phyloP scores from a whole-genome alignment of 2,113 vertebrate genomes.

The Natator depressus region DNA sequence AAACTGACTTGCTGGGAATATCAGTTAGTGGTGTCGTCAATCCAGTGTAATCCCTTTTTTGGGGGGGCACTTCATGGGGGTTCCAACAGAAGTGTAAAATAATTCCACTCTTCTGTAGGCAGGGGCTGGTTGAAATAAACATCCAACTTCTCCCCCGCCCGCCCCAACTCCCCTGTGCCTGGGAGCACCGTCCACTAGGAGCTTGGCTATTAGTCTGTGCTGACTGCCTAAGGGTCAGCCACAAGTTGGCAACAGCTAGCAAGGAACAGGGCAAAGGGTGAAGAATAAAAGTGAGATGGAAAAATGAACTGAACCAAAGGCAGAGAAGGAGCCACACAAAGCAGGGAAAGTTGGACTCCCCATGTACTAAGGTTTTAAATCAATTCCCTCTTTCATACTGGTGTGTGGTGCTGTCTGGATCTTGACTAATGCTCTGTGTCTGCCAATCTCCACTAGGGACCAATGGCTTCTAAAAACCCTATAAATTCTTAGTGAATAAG shows the following conservation, averaged over 20 bases:
- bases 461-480: rapidly evolving
- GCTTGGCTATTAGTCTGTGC: not conserved
- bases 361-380: not conserved
- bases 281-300: not conserved
- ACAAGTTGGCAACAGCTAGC: not conserved
- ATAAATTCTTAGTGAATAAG: rapidly evolving
- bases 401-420: not conserved
- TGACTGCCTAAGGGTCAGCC: not conserved
- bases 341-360: not conserved
- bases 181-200: not conserved
- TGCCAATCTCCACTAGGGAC: rapidly evolving
- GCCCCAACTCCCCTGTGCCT: too few relatives aligned
- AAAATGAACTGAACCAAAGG: not conserved
- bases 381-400: not conserved
- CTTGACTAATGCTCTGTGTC: not conserved
- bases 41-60: not conserved
- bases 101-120: not conserved
- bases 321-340: not conserved
- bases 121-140: not conserved
- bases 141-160: too few relatives aligned
- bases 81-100: not conserved
- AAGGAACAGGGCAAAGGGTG: not conserved
- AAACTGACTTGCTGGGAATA: not conserved
- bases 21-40: not conserved
- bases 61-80: not conserved